These are phyloP conservation scores for Cybosia mesomella DNA, from an alignment of 2,888 invertebrate species.

Conservation along the genomic window DNA sequence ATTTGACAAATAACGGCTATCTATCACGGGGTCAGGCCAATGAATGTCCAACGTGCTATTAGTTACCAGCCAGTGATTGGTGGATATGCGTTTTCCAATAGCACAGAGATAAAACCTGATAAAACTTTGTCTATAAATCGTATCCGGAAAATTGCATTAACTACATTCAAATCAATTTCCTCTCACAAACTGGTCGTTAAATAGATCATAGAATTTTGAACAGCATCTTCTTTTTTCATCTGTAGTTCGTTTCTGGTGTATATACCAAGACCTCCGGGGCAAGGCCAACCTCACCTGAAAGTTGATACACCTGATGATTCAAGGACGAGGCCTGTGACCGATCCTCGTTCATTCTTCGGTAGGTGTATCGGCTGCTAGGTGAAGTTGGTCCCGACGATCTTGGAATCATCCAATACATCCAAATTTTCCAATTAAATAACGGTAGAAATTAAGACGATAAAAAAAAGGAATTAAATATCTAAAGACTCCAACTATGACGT, in stretches of 20 bases:
- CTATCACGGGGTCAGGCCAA: constrained; percentile 72
- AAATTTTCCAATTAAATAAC: no score
- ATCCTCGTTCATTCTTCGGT: no score
- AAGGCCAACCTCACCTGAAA: neutral
- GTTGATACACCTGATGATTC: no score
- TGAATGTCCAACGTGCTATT: constrained; percentile 62
- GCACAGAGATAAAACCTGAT: constrained; percentile 17
- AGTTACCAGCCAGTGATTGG: constrained; percentile 37
- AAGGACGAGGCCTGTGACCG: neutral
- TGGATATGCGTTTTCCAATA: constrained; percentile 31
- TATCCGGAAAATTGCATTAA: constrained; percentile 1
- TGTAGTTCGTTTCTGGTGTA: neutral
- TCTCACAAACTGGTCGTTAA: neutral
- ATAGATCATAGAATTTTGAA: neutral
- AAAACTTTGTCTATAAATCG: constrained; percentile 20
- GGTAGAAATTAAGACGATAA: no score
- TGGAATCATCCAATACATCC: no score
- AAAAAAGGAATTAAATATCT: no score
- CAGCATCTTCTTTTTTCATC: no score
- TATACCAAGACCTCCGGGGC: neutral
- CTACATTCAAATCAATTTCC: constrained; percentile 8
- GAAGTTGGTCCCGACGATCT: no score
- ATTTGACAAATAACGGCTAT: constrained; percentile 72
- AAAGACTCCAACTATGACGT: no score
- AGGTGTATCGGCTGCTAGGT: no score